Base-by-base conservation (phyloP, 2,888 invertebrate species). In the Dynastes grantii region DNA sequence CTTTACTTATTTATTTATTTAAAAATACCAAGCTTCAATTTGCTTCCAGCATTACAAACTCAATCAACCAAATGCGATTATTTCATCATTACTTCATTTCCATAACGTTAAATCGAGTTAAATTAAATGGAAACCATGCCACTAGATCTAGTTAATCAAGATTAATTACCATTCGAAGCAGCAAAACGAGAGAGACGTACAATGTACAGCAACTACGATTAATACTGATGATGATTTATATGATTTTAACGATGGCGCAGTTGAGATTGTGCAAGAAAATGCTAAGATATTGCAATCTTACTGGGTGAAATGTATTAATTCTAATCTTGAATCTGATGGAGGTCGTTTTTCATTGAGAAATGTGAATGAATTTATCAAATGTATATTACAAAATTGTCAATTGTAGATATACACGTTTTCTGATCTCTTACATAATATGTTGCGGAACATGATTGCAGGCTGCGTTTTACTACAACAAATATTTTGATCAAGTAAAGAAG, bases 31-130 rank as follows among this genome's bases (percentile, higher is more conserved):
- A 51, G 11, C 51, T 11, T 51, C 51, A 16, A 53, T 13, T 16
- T n/a, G n/a, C 13, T 53, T 16, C n/a, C 53, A 11, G 2, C 4
- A 53, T n/a, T 5, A 53, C 6, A 16, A 16, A 53, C 6, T 53
- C 53, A 53, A 16, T 53, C 13, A 13, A 16, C 53, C 16, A 53
- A 53, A 53, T 13, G 13, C 16, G n/a, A 53, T 53, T 53, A 53
- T n/a, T 53, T 16, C 5, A 53, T n/a, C 53, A 53, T 53, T 53
- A 53, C 16, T 53, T 53, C 53, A 16, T 16, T 16, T 53, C n/a
- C 53, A 13, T 16, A 53, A 53, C 53, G 53, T 16, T 53, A n/a
- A 53, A 53, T 53, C 16, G 53, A 53, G 53, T 53, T 53, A 53
- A 53, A 53, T 53, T 53, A 53, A 6, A 53, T n/a, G 53, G n/a